Conservation (phyloP, 2,113 vertebrate genomes). For the Pica pica region DNA sequence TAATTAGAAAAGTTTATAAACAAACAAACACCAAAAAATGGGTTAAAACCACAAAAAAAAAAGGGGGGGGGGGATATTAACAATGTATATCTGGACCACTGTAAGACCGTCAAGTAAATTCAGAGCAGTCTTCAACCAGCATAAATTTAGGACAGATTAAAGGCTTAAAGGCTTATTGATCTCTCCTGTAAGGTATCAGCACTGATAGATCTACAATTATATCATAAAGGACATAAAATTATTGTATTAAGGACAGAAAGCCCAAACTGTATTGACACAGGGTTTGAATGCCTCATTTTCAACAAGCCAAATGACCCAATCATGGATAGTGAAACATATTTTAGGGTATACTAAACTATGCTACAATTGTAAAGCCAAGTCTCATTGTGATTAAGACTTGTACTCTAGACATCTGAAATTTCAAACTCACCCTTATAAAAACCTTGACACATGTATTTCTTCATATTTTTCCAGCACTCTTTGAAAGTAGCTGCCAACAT, state of each 20-base stretch:
- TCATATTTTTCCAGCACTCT: not conserved
- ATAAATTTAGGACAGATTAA: constrained; percentile 56
- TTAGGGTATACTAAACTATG: not conserved
- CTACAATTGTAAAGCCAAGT: not conserved
- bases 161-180: not conserved
- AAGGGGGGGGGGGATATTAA: not conserved
- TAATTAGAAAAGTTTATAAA: constrained; percentile 49
- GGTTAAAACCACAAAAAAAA: not conserved
- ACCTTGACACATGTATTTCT: not conserved
- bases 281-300: not conserved
- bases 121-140: not conserved
- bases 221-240: not conserved
- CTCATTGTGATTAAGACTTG: not conserved
- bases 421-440: not conserved
- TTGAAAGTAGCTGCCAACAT: not conserved
- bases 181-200: constrained; percentile 30
- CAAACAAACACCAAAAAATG: not conserved
- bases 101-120: constrained; percentile 46
- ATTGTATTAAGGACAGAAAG: not conserved
- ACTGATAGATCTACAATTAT: not conserved
- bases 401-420: not conserved
- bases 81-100: constrained; percentile 27
- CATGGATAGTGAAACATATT: not conserved
- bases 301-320: not conserved
- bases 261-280: not conserved